phyloP scores from a whole-genome alignment of 1,140 invertebrate species.

The Macrobrachium nipponense region DNA sequence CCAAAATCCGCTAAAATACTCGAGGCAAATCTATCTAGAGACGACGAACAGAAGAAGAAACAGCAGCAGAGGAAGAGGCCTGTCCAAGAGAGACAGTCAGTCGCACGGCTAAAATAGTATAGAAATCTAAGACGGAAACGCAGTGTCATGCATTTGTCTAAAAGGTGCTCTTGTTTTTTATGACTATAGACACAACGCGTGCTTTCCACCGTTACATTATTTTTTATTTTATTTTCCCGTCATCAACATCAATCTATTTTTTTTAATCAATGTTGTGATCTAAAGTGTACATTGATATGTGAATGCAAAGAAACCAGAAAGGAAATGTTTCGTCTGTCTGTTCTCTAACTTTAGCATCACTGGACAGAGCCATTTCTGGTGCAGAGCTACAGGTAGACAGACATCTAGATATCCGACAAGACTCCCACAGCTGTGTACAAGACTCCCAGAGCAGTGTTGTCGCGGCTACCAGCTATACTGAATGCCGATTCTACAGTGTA shows the following conservation, averaged over 20 bases:
- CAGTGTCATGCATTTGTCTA: not conserved
- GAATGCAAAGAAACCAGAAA: too few relatives aligned
- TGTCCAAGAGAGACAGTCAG: too few relatives aligned
- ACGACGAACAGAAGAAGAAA: not conserved
- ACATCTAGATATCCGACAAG: constrained; percentile 13
- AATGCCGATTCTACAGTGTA: constrained; percentile 42
- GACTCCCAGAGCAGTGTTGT: constrained; percentile 42
- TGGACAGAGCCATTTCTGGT: too few relatives aligned
- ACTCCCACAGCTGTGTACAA: constrained; percentile 1
- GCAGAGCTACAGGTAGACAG: not conserved
- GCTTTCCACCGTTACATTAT: too few relatives aligned
- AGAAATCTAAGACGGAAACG: not conserved
- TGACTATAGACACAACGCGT: not conserved
- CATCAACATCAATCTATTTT: too few relatives aligned
- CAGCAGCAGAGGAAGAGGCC: too few relatives aligned
- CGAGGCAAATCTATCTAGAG: not conserved
- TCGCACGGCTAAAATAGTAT: too few relatives aligned
- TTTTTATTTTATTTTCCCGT: too few relatives aligned
- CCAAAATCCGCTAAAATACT: not conserved
- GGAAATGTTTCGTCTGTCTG: too few relatives aligned
- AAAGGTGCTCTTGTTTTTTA: not conserved
- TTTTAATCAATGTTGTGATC: too few relatives aligned
- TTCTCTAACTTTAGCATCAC: too few relatives aligned
- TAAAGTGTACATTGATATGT: too few relatives aligned
- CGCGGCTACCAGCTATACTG: constrained; percentile 42